Percentiles rank a stretch among this genome's conserved stretches.
Conservation (phyloP, 1,140 invertebrate genomes). For the Lepidurus packardi region DNA sequence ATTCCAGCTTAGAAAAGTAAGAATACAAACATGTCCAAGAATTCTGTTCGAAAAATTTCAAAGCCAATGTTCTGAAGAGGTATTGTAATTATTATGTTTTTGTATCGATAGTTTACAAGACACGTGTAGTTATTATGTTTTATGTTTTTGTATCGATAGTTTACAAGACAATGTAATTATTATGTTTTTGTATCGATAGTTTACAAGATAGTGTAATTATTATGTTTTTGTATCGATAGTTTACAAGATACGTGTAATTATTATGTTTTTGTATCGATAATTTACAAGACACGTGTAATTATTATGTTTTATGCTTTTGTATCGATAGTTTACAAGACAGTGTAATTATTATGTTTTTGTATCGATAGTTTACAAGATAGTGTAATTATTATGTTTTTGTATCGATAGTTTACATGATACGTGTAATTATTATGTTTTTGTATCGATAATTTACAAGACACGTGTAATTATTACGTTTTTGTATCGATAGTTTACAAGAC, state of each 20-base stretch:
- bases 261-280: background rate
- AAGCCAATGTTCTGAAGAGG: background rate
- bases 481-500: background rate
- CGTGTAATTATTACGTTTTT: no score
- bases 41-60: background rate
- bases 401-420: background rate
- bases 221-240: background rate
- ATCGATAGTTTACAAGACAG: background rate
- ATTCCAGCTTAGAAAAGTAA: conserved; percentile 13
- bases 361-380: background rate
- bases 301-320: background rate
- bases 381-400: no score
- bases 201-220: no score
- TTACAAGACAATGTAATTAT: no score
- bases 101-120: background rate
- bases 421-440: no score
- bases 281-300: conserved; percentile 2
- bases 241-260: no score
- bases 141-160: background rate
- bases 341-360: no score
- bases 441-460: background rate
- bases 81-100: background rate
- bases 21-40: background rate
- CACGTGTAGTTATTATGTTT: no score
- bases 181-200: background rate